phyloP scores from a whole-genome alignment of 2,888 invertebrate species.

The Bimastos eiseni region DNA sequence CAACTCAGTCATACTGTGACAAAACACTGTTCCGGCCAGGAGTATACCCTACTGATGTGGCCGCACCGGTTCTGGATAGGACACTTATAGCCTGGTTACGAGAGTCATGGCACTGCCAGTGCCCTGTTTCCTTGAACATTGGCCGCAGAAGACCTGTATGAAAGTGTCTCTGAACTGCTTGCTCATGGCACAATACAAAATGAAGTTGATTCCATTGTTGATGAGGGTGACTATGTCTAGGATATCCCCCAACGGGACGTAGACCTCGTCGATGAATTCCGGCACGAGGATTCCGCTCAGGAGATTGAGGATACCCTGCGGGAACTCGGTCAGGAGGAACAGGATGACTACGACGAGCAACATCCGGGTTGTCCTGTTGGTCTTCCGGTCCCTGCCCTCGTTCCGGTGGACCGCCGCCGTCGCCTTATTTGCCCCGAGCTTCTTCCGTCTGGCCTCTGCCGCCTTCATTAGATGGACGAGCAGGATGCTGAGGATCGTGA shows the following conservation, averaged over 20 bases:
- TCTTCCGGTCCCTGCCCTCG: conserved; percentile 52
- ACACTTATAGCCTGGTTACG: conserved; percentile 38
- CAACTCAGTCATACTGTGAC: too few species aligned
- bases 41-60: conserved; percentile 72
- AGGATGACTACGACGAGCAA: conserved; percentile 82
- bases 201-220: conserved; percentile 90
- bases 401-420: conserved; percentile 6
- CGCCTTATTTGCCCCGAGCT: conserved; percentile 43
- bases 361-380: conserved; percentile 84
- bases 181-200: conserved; percentile 91
- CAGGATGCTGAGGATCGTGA: conserved; percentile 71
- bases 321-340: conserved; percentile 88
- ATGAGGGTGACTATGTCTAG: conserved; percentile 87
- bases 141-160: conserved; percentile 24
- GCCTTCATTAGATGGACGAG: conserved; percentile 62
- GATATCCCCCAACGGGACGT: conserved; percentile 71
- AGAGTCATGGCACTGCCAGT: conserved; percentile 32
- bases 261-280: conserved; percentile 68
- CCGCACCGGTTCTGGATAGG: conserved; percentile 50
- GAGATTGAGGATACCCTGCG: conserved; percentile 76
- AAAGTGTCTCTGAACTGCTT: conserved; percentile 78
- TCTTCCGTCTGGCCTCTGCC: conserved; percentile 55
- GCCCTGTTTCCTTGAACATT: neutral
- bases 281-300: conserved; percentile 73
- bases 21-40: conserved; percentile 79